Evolutionary conservation across 2,113 vertebrate species (phyloP), one percentile per base, ranked within the genome.

Genomic region (Rhea americana): DNA sequence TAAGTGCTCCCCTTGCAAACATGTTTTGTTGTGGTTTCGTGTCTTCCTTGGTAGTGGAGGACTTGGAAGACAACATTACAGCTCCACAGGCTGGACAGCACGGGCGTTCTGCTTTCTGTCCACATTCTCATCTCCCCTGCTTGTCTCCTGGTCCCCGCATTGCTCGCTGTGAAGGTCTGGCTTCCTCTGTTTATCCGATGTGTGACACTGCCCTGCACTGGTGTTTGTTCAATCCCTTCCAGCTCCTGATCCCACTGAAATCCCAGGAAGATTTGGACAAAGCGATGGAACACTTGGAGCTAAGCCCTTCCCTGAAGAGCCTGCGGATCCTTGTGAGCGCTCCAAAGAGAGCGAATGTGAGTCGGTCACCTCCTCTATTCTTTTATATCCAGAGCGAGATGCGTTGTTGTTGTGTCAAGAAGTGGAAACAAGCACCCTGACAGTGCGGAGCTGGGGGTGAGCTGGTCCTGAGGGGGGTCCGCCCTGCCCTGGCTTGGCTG

Each of bases 211-310:
- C 84, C 32, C 2, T 78, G 28, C 70, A 43, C 32, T 0, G 3
- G 28, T 95, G 94, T 95, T 96, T 96, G 95, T 97, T 87, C 96
- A 90, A 93, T 97, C 89, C 94, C 87, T 93, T 95, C 89, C 92
- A 99, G 99, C 91, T 98, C 89, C 96, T 98, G 94, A 95, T 98
- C 90, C 98, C 98, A 1, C 96, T 99, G 94, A 98, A 98, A 98
- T 98, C 98, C 82, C 99, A 99, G 97, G 98, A 99, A 94, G 99
- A 99, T 94, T 96, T 99, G 97, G 98, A 99, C 94, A 97, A 98
- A 94, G 98, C 98, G 0, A 91, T 99, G 95, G 96, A 98, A 95
- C 97, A 96, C 56, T 87, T 98, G 96, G 97, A 98, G 94, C 97
- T 96, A 91, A 98, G 97, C 96, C 97, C 97, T 32, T 98, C 97